These are phyloP conservation scores for Epinotia brunnichana DNA, from an alignment of 2,888 invertebrate genomes.

Conservation along the genomic window DNA sequence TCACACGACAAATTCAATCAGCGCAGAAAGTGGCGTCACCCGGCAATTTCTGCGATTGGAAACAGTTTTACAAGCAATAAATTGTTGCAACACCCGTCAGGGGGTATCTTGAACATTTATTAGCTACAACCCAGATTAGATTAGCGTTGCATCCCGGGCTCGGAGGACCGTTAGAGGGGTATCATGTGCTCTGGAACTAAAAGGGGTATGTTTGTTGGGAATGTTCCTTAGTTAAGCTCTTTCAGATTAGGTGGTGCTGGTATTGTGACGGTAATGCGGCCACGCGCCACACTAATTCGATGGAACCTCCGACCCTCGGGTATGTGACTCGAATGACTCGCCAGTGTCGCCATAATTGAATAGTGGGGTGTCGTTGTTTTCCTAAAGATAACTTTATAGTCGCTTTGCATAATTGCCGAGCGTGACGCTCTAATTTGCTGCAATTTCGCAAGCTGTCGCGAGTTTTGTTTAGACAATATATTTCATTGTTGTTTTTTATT, in stretches of 20 bases:
- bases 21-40: constrained; percentile 69
- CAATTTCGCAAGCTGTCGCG: constrained; percentile 79
- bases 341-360: constrained; percentile 82
- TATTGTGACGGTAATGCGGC: constrained; percentile 82
- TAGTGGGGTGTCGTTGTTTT: constrained; percentile 79
- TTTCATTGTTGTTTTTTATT: constrained; percentile 23
- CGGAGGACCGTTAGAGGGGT: constrained; percentile 48
- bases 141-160: constrained; percentile 78
- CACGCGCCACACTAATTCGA: constrained; percentile 82
- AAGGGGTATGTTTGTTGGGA: background rate
- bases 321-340: constrained; percentile 79
- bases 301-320: constrained; percentile 68
- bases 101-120: constrained; percentile 78
- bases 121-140: constrained; percentile 83
- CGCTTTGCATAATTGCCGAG: constrained; percentile 79
- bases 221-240: background rate
- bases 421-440: constrained; percentile 76
- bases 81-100: constrained; percentile 76
- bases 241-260: constrained; percentile 62
- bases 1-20: constrained; percentile 80
- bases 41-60: constrained; percentile 80
- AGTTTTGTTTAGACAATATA: constrained; percentile 53
- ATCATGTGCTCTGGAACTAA: constrained; percentile 3
- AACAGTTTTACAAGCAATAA: constrained; percentile 84
- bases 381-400: constrained; percentile 79